Evolutionary conservation across 2,888 invertebrate species (phyloP), one percentile per base, ranked within the genome.

Genomic region (Amblyjoppa fuscipennis): DNA sequence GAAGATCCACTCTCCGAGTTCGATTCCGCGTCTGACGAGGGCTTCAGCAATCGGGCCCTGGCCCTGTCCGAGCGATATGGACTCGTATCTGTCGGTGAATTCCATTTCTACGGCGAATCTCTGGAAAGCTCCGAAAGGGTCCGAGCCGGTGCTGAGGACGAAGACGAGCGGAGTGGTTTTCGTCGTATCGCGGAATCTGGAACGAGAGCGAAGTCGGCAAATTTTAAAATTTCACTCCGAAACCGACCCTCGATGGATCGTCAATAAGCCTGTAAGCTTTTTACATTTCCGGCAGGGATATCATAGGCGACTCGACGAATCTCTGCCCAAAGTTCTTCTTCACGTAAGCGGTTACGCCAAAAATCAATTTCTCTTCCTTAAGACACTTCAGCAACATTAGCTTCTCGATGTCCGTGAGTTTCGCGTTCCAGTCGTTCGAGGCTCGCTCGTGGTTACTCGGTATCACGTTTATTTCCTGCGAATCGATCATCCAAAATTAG

Each of bases 11-110:
- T 97, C 96, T 0, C 99, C 99, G 77, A 96, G 95, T 1, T 95
- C 95, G 88, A 96, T 95, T 1, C 97, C 98, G 76, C 95, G 94
- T 31, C 95, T 96, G 59, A 99, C 97, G 95, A 98, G 95, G 90
- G 96, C 96, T 91, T 98, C 97, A 0, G 99, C 99, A 5, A 98
- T 96, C 0, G 97, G 97, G 0, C 98, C 98, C 95, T 99, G 99
- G 0, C 99, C 99, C 92, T 97, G 97, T 0, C 99, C 99, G 11
- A 99, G 94, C 0, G 99, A 99, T 90, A 99, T 98, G 0, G 98
- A 97, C 91, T 96, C 96, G 88, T 96, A 96, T 87, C 96, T 96
- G 4, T 96, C 97, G 61, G 95, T 94, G 92, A 96, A 96, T 4
- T 96, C 96, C 96, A 96, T 97, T 88, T 97, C 97, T 0, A 95